Evolutionary conservation across 2,113 vertebrate species (phyloP), one percentile per base, ranked within the genome.

Genomic region (Otis tarda): DNA sequence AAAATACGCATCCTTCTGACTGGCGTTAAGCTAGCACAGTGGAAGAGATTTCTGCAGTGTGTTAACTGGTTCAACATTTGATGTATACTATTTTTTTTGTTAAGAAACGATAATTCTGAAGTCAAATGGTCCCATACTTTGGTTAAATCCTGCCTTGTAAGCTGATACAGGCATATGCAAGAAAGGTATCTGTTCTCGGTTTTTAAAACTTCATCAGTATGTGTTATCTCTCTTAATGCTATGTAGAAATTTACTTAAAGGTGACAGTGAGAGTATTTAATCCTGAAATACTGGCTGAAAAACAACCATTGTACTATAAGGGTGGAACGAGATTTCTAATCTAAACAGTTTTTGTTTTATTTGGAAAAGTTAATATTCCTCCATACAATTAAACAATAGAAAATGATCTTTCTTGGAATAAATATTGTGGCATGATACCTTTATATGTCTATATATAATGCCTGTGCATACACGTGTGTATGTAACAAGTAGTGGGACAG

Each of bases 331-430:
- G 7, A 53, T 77, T 91, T 92, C 65, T 89, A 31, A 83, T 65
- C 41, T 10, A n/a, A 86, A 76, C 0, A 3, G 30, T 1, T 94
- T 83, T 27, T 41, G 8, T 77, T 93, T 89, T 90, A 61, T 95
- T 92, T 82, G 28, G 27, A 60, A 78, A 96, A 96, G 81, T 94
- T 94, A 10, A 0, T 70, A 55, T 91, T 94, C 85, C 53, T 89
- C 12, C 31, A 0, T 87, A 12, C 43, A 71, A 64, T 84, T 91
- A 89, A 92, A 82, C 55, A 39, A 18, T 60, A 82, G 76, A 33
- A 65, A 80, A 37, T 69, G 1, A 33, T 65, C 22, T 89, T 82
- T 76, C 9, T 45, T 87, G 76, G 69, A 86, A 61, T 65, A 92
- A 92, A 89, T 93, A 65, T 12, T n/a, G 41, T 57, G 63, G 16